A percentile compares a stretch with the other conserved stretches of the same genome.
Conservation (phyloP, 2,113 vertebrate species). For the Triplophysa rosa region DNA sequence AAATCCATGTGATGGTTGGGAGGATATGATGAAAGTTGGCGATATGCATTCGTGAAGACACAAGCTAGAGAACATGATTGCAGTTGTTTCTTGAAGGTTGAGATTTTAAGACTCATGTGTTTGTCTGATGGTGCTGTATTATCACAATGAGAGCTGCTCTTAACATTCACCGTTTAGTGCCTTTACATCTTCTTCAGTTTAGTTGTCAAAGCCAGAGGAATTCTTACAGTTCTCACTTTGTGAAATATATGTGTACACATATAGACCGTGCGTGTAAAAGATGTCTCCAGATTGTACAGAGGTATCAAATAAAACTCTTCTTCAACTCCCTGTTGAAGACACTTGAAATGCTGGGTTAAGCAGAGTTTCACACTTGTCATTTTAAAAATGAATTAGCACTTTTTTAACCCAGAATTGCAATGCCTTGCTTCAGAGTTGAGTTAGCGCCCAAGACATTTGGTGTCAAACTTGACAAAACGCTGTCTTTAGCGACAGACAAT, state of each 20-base stretch:
- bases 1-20: neutral
- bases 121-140: conserved; percentile 1
- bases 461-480: no score
- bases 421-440: no score
- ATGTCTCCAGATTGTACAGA: no score
- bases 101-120: neutral
- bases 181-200: neutral
- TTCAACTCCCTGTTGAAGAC: no score
- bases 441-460: no score
- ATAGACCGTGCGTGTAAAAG: neutral
- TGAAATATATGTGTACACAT: conserved; percentile 1
- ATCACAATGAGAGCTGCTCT: neutral
- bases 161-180: neutral
- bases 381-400: no score
- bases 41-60: neutral
- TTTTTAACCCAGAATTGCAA: no score
- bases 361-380: no score
- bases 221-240: neutral
- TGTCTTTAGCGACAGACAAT: no score
- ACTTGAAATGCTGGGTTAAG: no score
- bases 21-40: no score
- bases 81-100: neutral
- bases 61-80: neutral
- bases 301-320: no score
- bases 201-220: neutral